A percentile compares a stretch with the other conserved stretches of the same genome.
These are phyloP conservation scores for Aporophyla lueneburgensis DNA, from an alignment of 2,888 invertebrate species.

Conservation along the genomic window DNA sequence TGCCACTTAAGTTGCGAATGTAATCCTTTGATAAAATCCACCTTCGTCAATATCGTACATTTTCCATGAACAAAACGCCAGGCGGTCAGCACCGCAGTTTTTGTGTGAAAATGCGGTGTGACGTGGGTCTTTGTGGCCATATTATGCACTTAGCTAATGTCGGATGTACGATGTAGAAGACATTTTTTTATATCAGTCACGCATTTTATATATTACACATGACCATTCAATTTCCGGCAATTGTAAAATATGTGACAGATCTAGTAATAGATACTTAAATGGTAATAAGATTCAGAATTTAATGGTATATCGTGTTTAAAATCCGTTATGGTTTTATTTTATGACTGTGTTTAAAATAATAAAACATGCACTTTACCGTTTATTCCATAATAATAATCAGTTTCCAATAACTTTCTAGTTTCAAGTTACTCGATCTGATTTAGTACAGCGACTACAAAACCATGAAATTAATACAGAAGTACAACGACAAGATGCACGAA, in stretches of 20 bases:
- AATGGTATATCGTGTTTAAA: conserved; percentile 23
- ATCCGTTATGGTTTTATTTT: conserved; percentile 24
- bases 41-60: no score
- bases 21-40: no score
- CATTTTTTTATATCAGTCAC: no score
- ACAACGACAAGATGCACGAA: no score
- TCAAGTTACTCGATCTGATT: conserved; percentile 43
- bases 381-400: conserved; percentile 32
- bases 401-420: conserved; percentile 56
- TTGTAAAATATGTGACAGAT: background rate
- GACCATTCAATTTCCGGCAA: background rate
- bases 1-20: no score
- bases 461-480: conserved; percentile 20
- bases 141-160: no score
- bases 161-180: background rate
- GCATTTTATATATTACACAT: no score
- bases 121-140: no score
- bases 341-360: conserved; percentile 20
- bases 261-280: background rate
- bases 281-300: conserved; percentile 11
- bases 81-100: no score
- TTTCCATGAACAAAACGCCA: no score
- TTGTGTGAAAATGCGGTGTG: no score
- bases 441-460: conserved; percentile 1
- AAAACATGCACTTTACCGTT: conserved; percentile 50